Evolutionary conservation across 2,113 vertebrate species (phyloP).

Genomic region (Hiodon tergisus): DNA sequence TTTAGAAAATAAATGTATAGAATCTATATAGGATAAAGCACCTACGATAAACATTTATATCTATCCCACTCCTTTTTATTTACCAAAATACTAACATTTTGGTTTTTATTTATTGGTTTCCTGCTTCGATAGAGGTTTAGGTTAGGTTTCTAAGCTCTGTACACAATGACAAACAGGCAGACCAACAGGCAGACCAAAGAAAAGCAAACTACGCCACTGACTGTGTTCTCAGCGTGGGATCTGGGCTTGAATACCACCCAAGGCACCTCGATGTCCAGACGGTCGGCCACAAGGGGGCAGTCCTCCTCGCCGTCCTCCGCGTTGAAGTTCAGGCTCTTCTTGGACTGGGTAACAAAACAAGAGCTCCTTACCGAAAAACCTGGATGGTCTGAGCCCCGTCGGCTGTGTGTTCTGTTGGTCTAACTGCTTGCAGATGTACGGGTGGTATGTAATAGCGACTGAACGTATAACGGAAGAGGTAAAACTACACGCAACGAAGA

Average conservation of each 20-base stretch:
- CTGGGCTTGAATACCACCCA: conserved; percentile 29
- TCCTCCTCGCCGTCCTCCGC: conserved; percentile 31
- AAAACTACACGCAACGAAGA: too few relatives aligned
- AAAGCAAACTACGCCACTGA: background rate
- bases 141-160: background rate
- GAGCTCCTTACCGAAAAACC: background rate
- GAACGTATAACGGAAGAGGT: too few relatives aligned
- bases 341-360: conserved; percentile 37
- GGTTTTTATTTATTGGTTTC: background rate
- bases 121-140: background rate
- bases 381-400: too few relatives aligned
- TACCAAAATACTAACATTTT: background rate
- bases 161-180: conserved; percentile 20
- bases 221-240: conserved; percentile 8
- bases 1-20: too few relatives aligned
- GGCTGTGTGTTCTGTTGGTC: too few relatives aligned
- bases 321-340: conserved; percentile 42
- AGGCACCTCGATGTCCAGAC: conserved; percentile 37
- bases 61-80: too few relatives aligned
- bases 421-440: too few relatives aligned
- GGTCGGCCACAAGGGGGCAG: background rate
- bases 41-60: too few relatives aligned
- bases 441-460: too few relatives aligned
- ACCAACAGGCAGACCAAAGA: background rate
- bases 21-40: too few relatives aligned